Evolutionary conservation across 2,797 vertebrate species (phyloP).

Genomic region (Jordanella pulchra): DNA sequence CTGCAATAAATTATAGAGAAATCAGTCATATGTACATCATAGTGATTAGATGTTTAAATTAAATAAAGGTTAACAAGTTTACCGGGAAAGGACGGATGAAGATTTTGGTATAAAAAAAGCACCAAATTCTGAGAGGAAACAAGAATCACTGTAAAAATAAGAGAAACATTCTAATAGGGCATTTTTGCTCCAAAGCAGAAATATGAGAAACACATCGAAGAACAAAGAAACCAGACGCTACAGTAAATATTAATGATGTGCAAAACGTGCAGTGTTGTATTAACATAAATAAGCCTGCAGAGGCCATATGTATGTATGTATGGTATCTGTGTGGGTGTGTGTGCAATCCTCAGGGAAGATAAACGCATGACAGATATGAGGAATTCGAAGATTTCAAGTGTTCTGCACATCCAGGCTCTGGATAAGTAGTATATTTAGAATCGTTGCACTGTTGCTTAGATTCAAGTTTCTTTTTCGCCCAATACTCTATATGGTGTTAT

Average conservation of each 20-base stretch:
- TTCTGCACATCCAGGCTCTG: slow-evolving; percentile 25
- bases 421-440: not conserved
- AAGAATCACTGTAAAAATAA: slow-evolving; percentile 1
- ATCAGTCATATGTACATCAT: not conserved
- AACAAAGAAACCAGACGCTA: slow-evolving; percentile 46
- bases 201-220: slow-evolving; percentile 29
- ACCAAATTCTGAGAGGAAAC: not conserved
- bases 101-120: not conserved
- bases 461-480: not conserved
- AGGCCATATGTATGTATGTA: slow-evolving; percentile 15
- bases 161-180: not conserved
- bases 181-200: slow-evolving; percentile 20
- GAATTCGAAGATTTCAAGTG: slow-evolving; percentile 18
- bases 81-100: too few species aligned
- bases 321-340: slow-evolving; percentile 21
- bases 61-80: not conserved
- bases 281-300: slow-evolving; percentile 42
- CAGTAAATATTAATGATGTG: slow-evolving; percentile 55
- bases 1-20: not conserved
- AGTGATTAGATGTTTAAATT: too few species aligned
- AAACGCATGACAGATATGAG: slow-evolving; percentile 4
- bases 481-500: not conserved
- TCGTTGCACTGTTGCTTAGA: not conserved
- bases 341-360: not conserved
- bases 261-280: slow-evolving; percentile 36